These are phyloP conservation scores for Heteromurus nitidus DNA, from an alignment of 2,888 invertebrate species.

Conservation along the genomic window DNA sequence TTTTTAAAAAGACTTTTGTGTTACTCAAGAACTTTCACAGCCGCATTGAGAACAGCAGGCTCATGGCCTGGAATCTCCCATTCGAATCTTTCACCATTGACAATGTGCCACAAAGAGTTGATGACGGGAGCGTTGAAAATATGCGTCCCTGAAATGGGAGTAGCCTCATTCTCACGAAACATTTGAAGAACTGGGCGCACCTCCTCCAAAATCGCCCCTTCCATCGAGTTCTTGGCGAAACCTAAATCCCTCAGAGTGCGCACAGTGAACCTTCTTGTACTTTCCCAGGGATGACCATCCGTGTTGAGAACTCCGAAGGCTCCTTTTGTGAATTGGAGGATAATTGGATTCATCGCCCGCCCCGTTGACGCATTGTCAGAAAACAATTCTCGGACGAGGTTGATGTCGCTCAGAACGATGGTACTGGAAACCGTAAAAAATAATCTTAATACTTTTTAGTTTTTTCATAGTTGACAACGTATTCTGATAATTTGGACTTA, in stretches of 20 bases:
- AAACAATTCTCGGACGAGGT: constrained; percentile 44
- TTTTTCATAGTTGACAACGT: no score
- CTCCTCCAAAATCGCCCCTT: no score
- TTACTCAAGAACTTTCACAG: neutral
- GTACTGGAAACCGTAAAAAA: no score
- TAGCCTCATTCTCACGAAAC: constrained; percentile 20
- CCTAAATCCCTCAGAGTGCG: no score
- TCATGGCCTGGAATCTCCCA: constrained; percentile 15
- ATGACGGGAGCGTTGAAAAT: constrained; percentile 48
- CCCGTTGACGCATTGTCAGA: constrained; percentile 36
- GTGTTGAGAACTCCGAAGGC: no score
- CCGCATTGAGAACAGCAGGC: neutral
- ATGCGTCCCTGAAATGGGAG: constrained; percentile 36
- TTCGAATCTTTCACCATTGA: constrained; percentile 46
- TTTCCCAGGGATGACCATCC: neutral
- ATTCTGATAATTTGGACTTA: no score
- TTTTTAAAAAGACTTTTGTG: no score
- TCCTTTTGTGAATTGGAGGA: constrained; percentile 37
- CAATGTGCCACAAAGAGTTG: constrained; percentile 57
- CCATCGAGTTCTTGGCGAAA: no score
- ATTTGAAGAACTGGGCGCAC: no score
- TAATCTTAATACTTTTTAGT: no score
- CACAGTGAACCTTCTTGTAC: neutral
- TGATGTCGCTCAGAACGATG: constrained; percentile 37
- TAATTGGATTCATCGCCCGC: constrained; percentile 26